Evolutionary conservation across 2,113 vertebrate species (phyloP), one percentile per base, ranked within the genome.

Genomic region (Corythornis cristatus): DNA sequence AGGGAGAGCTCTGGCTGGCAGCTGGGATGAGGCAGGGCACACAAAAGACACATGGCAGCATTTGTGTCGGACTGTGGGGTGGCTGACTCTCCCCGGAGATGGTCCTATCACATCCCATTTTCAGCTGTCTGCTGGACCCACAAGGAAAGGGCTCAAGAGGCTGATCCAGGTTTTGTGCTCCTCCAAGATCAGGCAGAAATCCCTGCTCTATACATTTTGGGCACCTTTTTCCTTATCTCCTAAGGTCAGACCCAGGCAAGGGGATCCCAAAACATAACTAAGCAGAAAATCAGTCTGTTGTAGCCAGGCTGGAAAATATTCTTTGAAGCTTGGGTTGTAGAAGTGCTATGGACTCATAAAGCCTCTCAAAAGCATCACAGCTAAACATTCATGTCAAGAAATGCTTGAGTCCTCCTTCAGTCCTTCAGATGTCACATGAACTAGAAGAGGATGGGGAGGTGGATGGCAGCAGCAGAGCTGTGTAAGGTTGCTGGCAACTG

Each of bases 161-260:
- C 42, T 88, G 45, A 64, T 61, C 11, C 9, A 14, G 8, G 48
- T 37, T 61, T 54, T 62, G 50, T 76, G 46, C 20, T 82, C 19
- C 54, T 31, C 53, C 21, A 28, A 65, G 73, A 58, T 40, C 6
- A 1, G 35, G 61, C 28, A 48, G 35, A 31, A 68, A 89, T 42
- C 43, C 21, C 33, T 57, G 42, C 42, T 62, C 42, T 17, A 6
- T 8, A 11, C 3, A 7, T 66, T 71, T 80, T 71, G 28, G 43
- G 40, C 42, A 50, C 8, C 6, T 7, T 72, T 93, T 68, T 84
- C 35, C 29, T 72, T 68, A 21, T 68, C 16, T 82, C 54, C 76
- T 57, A 46, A 64, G 0, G 0, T 0, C 56, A 8, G 42, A 89
- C 50, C 8, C 31, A 77, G 31, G 31, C 25, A 62, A 76, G 17